phyloP scores from a whole-genome alignment of 2,113 vertebrate species.

The Aldabrachelys gigantea region DNA sequence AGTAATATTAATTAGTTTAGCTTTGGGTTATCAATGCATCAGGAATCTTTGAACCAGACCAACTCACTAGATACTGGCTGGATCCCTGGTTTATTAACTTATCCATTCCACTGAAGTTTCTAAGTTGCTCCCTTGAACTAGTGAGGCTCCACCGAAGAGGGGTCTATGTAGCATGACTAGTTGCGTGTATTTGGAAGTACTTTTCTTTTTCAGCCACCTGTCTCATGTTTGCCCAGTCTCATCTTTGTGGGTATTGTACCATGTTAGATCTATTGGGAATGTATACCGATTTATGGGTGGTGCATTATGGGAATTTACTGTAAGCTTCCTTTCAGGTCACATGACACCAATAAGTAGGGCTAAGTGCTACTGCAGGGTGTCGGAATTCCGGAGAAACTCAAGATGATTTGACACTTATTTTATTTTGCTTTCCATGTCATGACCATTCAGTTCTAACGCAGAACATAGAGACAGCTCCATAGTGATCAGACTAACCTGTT shows the following conservation, averaged over 20 bases:
- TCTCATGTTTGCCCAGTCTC: neutral
- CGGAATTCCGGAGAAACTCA: neutral
- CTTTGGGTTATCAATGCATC: conserved; percentile 45
- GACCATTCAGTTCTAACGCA: neutral
- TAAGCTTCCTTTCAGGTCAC: neutral
- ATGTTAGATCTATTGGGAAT: neutral
- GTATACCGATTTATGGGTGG: neutral
- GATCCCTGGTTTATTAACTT: neutral
- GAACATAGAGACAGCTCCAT: neutral
- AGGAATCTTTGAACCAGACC: neutral
- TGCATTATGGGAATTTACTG: neutral
- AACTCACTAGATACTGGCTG: neutral
- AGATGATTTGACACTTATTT: neutral
- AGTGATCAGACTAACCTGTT: neutral
- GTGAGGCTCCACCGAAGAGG: neutral
- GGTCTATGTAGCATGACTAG: neutral
- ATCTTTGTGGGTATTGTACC: neutral
- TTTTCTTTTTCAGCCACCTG: neutral
- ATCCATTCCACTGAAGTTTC: neutral
- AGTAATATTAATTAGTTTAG: conserved; percentile 36
- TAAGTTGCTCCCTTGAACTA: neutral
- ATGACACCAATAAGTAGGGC: neutral
- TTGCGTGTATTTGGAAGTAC: neutral
- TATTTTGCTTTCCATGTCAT: neutral
- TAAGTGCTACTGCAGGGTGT: neutral